Evolutionary conservation across 2,113 vertebrate genomes (phyloP).

Genomic region (Pungitius pungitius): DNA sequence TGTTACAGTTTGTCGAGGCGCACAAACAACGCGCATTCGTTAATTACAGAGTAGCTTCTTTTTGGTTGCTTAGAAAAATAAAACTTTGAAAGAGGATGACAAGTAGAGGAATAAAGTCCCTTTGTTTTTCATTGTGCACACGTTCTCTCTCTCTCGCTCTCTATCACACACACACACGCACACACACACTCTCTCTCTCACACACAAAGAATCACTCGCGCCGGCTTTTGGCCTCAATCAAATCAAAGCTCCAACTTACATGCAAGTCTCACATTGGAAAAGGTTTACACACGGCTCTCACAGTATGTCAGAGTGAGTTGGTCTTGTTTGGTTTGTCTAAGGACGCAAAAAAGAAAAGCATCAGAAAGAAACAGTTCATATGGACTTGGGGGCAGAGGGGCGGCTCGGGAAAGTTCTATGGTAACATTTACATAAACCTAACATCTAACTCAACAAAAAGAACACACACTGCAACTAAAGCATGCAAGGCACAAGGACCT

Average conservation of each 20-base stretch:
- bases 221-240: conserved; percentile 41
- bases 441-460: conserved; percentile 65
- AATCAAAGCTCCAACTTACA: conserved; percentile 35
- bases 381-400: conserved; percentile 16
- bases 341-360: conserved; percentile 38
- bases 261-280: conserved; percentile 39
- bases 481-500: conserved; percentile 76
- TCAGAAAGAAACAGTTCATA: conserved; percentile 22
- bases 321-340: conserved; percentile 64
- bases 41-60: conserved; percentile 51
- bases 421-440: conserved; percentile 59
- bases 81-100: conserved; percentile 76
- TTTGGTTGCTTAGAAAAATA: conserved; percentile 79
- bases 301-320: conserved; percentile 73
- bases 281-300: conserved; percentile 58
- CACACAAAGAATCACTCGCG: background rate
- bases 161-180: background rate
- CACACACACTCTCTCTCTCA: background rate
- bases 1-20: conserved; percentile 54
- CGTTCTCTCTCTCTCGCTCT: conserved; percentile 2
- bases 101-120: conserved; percentile 75
- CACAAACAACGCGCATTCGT: conserved; percentile 45
- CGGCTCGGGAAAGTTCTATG: conserved; percentile 29
- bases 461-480: conserved; percentile 75
- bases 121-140: conserved; percentile 68